phyloP scores from a whole-genome alignment of 2,113 vertebrate species.

The Myotis davidii region DNA sequence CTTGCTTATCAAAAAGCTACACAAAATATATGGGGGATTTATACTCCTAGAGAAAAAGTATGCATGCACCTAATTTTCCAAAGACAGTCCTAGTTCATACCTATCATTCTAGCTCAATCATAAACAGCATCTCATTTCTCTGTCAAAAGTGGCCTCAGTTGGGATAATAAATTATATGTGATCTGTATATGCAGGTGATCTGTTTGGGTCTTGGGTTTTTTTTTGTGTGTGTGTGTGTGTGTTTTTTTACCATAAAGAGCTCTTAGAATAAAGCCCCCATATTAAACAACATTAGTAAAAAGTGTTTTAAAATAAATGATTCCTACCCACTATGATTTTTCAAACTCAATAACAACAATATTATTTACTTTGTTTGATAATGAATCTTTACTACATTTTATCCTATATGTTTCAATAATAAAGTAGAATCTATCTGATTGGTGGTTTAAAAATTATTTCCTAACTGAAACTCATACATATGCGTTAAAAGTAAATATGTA shows the following conservation, averaged over 20 bases:
- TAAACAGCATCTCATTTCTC: not conserved
- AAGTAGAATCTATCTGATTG: not conserved
- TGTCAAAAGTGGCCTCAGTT: not conserved
- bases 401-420: not conserved
- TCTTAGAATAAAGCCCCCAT: not conserved
- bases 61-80: not conserved
- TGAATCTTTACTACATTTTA: not conserved
- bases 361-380: not conserved
- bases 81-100: not conserved
- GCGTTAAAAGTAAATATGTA: not conserved
- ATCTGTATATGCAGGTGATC: not conserved
- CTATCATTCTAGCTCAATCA: not conserved
- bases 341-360: not conserved
- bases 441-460: not conserved
- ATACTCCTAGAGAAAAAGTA: not conserved
- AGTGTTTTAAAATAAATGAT: constrained; percentile 5
- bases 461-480: not conserved
- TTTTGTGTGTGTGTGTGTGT: too few species aligned
- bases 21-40: not conserved
- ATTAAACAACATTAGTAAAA: not conserved
- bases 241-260: not conserved
- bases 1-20: not conserved
- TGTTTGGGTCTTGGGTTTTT: not conserved
- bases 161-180: not conserved
- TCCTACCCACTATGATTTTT: not conserved